Base-by-base conservation (phyloP, 2,113 vertebrate species). In the Mohoua ochrocephala region DNA sequence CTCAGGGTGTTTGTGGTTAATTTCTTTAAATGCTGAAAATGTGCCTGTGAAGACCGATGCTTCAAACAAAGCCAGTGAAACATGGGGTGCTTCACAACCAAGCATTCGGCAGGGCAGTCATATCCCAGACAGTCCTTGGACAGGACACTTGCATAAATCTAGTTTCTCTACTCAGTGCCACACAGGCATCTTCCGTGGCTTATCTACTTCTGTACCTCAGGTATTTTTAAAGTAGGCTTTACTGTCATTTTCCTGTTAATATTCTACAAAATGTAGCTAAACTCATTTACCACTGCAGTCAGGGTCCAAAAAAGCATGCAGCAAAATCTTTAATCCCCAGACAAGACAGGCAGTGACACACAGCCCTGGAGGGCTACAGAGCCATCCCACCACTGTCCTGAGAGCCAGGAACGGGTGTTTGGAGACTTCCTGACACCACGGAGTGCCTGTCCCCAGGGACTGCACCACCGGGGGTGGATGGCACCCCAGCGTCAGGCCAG, bases 391-490 rank as follows among this genome's bases (percentile, higher is more conserved):
- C 28, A 21, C n/a, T 4, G 22, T 9, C 39, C 35, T 0, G 0
- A 81, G 8, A 49, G 15, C 19, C 69, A 59, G 18, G 35, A 49
- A 54, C 0, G 2, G n/a, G 1, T 5, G 8, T 61, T 73, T 65
- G 69, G 77, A 71, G 44, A 16, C 53, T 35, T 44, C 23, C 56
- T 1, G 1, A 8, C 35, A 19, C n/a, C 35, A 33, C 6, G 26
- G 10, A n/a, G 19, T 11, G 21, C 14, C 50, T 35, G 27, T 39
- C 21, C 47, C 37, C 56, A 10, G 10, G 2, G 9, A 10, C 11
- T 6, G 33, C 22, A 30, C 17, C 39, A 15, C 13, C 11, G 7
- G 2, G 4, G n/a, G 24, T 0, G 0, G 6, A 35, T 21, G 31
- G 12, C 22, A 13, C 14, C 50, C 17, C 16, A 13, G 17, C 0